Percentiles rank a stretch among this genome's conserved stretches.
Evolutionary conservation across 2,888 invertebrate genomes (phyloP).

Genomic region (Luperina testacea): DNA sequence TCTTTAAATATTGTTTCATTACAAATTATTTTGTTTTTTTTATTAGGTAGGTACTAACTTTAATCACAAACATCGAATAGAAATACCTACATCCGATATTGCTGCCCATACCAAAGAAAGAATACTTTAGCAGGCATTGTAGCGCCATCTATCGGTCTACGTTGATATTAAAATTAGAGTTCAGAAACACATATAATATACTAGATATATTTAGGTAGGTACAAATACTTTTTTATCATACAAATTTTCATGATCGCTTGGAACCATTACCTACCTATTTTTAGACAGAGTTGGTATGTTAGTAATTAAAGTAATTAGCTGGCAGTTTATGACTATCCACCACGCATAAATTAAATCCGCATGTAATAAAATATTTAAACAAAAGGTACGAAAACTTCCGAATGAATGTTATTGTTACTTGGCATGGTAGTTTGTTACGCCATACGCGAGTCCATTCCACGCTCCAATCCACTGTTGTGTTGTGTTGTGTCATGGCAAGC

Average conservation of each 20-base stretch:
- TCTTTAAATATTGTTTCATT: too few species aligned
- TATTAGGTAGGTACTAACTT: background rate
- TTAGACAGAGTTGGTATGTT: background rate
- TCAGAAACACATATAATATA: background rate
- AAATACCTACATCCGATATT: background rate
- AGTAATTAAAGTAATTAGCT: background rate
- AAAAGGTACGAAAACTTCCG: constrained; percentile 14
- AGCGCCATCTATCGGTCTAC: constrained; percentile 55
- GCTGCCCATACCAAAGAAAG: background rate
- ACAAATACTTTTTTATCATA: background rate
- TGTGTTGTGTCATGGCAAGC: constrained; percentile 76
- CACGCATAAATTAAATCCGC: constrained; percentile 1
- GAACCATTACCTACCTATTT: background rate
- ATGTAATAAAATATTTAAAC: constrained; percentile 2
- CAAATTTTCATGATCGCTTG: background rate
- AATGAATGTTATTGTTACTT: constrained; percentile 54
- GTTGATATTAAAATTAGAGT: constrained; percentile 9
- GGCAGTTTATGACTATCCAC: background rate
- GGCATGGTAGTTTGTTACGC: constrained; percentile 60
- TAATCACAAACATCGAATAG: background rate
- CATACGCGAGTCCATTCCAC: constrained; percentile 70
- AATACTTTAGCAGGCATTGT: background rate
- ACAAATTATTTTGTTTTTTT: background rate
- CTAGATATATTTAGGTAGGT: too few species aligned
- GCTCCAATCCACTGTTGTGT: constrained; percentile 60